phyloP scores from a whole-genome alignment of 2,797 vertebrate species.

The Pangasius larnaudii region DNA sequence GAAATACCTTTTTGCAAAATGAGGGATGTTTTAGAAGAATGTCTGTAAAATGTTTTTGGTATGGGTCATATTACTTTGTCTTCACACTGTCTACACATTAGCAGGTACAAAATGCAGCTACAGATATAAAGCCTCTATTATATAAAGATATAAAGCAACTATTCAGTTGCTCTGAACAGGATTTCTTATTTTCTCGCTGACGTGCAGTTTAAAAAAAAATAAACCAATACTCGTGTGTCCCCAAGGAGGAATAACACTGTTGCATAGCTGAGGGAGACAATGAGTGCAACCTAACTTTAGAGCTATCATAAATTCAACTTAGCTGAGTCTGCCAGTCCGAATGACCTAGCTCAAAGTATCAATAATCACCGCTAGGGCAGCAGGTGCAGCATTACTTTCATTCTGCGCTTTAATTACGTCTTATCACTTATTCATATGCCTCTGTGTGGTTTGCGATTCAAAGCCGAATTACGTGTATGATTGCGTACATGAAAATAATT shows the following conservation, averaged over 20 bases:
- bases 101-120: not conserved
- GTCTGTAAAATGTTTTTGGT: not conserved
- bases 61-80: not conserved
- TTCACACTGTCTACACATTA: not conserved
- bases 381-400: constrained; percentile 49
- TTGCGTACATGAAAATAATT: not conserved
- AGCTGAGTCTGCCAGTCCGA: constrained; percentile 39
- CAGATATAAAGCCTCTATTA: not conserved
- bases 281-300: constrained; percentile 45
- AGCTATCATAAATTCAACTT: constrained; percentile 54
- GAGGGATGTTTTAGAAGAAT: not conserved
- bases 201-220: not conserved
- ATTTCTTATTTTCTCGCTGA: constrained; percentile 39
- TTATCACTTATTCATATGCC: constrained; percentile 39
- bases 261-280: constrained; percentile 43
- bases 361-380: constrained; percentile 48
- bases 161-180: not conserved
- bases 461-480: constrained; percentile 29
- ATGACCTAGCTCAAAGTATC: constrained; percentile 43
- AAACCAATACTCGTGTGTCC: constrained; percentile 32
- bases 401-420: constrained; percentile 49
- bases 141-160: no score
- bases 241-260: constrained; percentile 44
- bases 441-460: constrained; percentile 25
- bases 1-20: not conserved